phyloP scores from a whole-genome alignment of 2,888 invertebrate genomes.

The Chrysina gloriosa region DNA sequence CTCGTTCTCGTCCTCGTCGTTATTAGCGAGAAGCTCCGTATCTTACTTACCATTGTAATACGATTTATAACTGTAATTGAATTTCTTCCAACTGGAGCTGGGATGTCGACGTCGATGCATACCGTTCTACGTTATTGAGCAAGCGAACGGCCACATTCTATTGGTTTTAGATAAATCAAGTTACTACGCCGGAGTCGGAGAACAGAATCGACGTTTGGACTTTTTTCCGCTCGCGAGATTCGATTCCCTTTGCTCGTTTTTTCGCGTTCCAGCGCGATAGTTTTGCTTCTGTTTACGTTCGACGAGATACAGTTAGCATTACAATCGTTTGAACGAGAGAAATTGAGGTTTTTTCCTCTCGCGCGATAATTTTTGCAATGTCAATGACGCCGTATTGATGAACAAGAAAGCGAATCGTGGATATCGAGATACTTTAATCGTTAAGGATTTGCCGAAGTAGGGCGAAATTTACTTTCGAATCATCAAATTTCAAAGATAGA shows the following conservation, averaged over 20 bases:
- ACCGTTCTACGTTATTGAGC: conserved; percentile 32
- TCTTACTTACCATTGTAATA: conserved; percentile 21
- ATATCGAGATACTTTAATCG: too few species aligned
- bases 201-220: background rate
- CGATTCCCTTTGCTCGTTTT: conserved; percentile 3
- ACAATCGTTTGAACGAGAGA: too few species aligned
- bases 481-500: too few species aligned
- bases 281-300: too few species aligned
- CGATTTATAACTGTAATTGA: conserved; percentile 27
- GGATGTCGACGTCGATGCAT: conserved; percentile 10
- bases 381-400: too few species aligned
- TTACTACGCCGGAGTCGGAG: background rate
- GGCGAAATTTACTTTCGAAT: too few species aligned
- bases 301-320: too few species aligned
- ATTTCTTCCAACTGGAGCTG: conserved; percentile 7
- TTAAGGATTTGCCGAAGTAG: too few species aligned
- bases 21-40: conserved; percentile 1
- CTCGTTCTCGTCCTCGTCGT: background rate
- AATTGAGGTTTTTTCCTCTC: too few species aligned
- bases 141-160: conserved; percentile 6
- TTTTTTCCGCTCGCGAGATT: conserved; percentile 2
- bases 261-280: too few species aligned
- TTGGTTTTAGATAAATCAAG: conserved; percentile 30
- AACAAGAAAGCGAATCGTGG: too few species aligned
- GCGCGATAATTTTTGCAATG: too few species aligned